Conservation (phyloP, 2,888 invertebrate species). For the Ligdia adustata region DNA sequence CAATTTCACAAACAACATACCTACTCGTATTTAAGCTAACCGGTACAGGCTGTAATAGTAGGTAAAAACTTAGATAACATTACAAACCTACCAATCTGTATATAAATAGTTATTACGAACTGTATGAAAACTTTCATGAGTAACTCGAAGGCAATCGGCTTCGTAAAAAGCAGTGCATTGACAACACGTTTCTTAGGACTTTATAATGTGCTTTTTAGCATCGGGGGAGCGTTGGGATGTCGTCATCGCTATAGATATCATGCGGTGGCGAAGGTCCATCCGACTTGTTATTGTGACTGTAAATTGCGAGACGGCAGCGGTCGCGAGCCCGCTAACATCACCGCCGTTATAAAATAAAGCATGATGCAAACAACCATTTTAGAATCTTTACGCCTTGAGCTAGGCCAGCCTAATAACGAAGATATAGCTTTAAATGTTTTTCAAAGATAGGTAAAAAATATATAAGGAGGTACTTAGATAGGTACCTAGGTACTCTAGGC, state of each 20-base stretch:
- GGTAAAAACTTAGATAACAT: too few species aligned
- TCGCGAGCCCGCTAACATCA: slow-evolving; percentile 24
- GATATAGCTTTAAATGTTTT: background rate
- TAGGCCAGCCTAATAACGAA: background rate
- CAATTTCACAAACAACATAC: too few species aligned
- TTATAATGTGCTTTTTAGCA: slow-evolving; percentile 33
- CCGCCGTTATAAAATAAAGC: slow-evolving; percentile 36
- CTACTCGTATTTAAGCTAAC: too few species aligned
- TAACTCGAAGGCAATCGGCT: too few species aligned
- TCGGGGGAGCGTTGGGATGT: slow-evolving; percentile 59
- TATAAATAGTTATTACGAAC: too few species aligned
- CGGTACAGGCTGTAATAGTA: too few species aligned
- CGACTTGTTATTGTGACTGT: slow-evolving; percentile 34
- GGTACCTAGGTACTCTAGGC: too few species aligned
- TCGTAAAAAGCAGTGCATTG: slow-evolving; percentile 13
- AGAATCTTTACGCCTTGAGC: slow-evolving; percentile 27
- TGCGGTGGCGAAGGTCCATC: slow-evolving; percentile 56
- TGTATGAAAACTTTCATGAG: too few species aligned
- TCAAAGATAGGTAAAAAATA: slow-evolving; percentile 13
- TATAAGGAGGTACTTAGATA: too few species aligned
- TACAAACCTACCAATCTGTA: too few species aligned
- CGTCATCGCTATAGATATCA: slow-evolving; percentile 79
- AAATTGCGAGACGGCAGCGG: slow-evolving; percentile 18
- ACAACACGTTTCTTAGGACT: slow-evolving; percentile 9
- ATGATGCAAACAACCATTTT: slow-evolving; percentile 53